Base-by-base conservation (phyloP, 1,140 invertebrate species). In the Zaprionus lachaisei region DNA sequence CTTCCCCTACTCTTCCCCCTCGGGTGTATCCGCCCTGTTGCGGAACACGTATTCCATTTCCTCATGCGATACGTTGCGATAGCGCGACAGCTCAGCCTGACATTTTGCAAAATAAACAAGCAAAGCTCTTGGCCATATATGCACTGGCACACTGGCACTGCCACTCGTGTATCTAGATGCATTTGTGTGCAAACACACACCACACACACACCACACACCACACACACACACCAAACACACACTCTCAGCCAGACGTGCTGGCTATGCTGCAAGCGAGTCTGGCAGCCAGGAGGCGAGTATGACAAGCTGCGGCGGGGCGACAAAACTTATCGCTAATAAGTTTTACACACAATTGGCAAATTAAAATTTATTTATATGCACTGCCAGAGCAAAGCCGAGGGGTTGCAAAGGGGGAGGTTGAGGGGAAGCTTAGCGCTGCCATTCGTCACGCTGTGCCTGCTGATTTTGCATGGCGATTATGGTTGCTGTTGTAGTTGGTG, bases 261-360 rank as follows among this genome's bases (percentile, higher is more conserved):
- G 20, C 20, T 51, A 17, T 17, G 47, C 47, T 51, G 47, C 24
- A 17, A 44, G 41, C n/a, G 3, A 37, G 31, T 37, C 9, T 54
- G 24, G 14, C 37, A 15, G 37, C 2, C 37, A 14, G 14, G 0
- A 15, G 37, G 12, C 14, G 4, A 49, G 24, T 57, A 24, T 63
- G 61, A 67, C 71, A 63, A 61, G 41, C 61, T 58, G 72, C 28
- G 65, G 49, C 58, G 69, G 72, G 14, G 66, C 67, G 69, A 77
- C 78, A 82, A 85, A 81, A 87, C 80, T 87, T 87, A 89, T 83
- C 84, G 84, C 84, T 89, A 89, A 87, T 87, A 87, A 87, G 80
- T 87, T 80, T 83, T 83, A 72, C 80, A 73, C 78, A 87, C 74
- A 78, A 89, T 89, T 89, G 84, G 84, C 84, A 84, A 89, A 89